phyloP scores from a whole-genome alignment of 2,797 vertebrate species.

The Echeneis naucrates region DNA sequence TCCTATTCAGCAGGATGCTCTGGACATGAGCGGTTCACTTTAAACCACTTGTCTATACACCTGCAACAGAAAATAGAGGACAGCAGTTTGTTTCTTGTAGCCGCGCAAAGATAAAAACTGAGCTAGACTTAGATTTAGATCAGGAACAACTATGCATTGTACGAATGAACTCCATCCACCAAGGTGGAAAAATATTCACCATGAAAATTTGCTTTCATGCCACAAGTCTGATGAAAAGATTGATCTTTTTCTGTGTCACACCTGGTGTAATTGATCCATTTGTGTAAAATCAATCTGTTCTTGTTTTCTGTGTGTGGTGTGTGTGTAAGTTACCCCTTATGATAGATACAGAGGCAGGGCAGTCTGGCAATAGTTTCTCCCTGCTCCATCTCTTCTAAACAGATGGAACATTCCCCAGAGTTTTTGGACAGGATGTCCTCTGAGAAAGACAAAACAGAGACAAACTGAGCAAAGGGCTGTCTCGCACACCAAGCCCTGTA shows the following conservation, averaged over 20 bases:
- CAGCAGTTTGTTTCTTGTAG: not conserved
- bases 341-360: conserved; percentile 98
- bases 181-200: too few relatives aligned
- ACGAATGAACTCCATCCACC: not conserved
- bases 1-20: conserved; percentile 94
- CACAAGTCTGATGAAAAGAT: not conserved
- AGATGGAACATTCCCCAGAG: conserved; percentile 97
- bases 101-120: not conserved
- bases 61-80: conserved; percentile 73
- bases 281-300: not conserved
- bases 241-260: not conserved
- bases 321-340: conserved; percentile 90
- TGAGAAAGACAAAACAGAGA: conserved; percentile 79
- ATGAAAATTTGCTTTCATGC: conserved; percentile 1
- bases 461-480: conserved; percentile 46
- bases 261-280: not conserved
- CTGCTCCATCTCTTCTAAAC: conserved; percentile 95
- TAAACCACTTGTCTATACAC: conserved; percentile 99
- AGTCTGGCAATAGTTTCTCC: conserved; percentile 97
- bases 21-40: conserved; percentile 97
- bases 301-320: not conserved
- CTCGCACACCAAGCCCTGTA: conserved; percentile 14
- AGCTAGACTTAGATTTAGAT: not conserved
- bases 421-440: conserved; percentile 98
- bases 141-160: not conserved